These are phyloP conservation scores for Cyanoliseus patagonus DNA, from an alignment of 2,113 vertebrate genomes.

Conservation along the genomic window DNA sequence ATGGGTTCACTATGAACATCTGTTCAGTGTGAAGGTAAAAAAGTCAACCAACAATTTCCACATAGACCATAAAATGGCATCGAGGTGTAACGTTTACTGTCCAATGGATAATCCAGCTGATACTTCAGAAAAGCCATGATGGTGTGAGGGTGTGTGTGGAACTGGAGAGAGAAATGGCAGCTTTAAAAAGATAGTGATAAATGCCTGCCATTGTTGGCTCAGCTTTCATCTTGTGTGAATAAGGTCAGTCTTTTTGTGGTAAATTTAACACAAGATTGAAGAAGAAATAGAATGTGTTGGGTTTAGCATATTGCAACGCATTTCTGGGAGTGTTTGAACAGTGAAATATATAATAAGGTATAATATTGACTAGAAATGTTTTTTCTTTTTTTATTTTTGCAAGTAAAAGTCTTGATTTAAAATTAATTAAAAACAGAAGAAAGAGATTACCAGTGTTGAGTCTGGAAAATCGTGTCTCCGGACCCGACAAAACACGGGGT, in stretches of 20 bases:
- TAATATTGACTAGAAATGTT: not conserved
- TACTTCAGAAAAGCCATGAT: rapidly evolving
- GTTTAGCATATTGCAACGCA: not conserved
- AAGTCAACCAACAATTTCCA: rapidly evolving
- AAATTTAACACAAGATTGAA: not conserved
- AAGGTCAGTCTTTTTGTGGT: not conserved
- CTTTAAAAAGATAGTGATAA: rapidly evolving
- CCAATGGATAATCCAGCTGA: rapidly evolving
- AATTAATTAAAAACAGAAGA: not conserved
- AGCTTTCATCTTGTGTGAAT: not conserved
- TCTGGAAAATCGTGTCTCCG: not conserved
- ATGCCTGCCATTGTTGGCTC: not conserved
- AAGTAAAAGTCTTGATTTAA: not conserved
- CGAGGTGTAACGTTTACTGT: rapidly evolving
- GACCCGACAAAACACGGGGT: not conserved
- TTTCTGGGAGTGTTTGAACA: not conserved
- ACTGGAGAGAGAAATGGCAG: not conserved
- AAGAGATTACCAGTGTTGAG: not conserved
- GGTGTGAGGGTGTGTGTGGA: rapidly evolving
- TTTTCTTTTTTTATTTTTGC: not conserved
- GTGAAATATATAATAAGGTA: not conserved
- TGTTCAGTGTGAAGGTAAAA: not conserved
- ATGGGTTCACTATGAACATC: not conserved
- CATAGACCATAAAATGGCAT: rapidly evolving
- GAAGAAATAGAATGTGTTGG: not conserved